Base-by-base conservation (phyloP, 2,888 invertebrate species). In the Empis stercorea region DNA sequence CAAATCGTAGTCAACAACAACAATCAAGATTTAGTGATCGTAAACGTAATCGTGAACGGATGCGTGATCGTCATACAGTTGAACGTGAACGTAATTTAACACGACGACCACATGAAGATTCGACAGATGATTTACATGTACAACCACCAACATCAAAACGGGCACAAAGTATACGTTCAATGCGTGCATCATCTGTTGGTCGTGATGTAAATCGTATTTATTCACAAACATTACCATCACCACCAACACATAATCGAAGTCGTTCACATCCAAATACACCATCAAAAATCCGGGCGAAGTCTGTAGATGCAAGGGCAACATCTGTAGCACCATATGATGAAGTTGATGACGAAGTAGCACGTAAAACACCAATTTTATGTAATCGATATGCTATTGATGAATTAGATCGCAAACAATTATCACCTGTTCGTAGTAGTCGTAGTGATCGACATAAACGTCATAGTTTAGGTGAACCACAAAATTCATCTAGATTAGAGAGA, bases 341-440 rank as follows among this genome's bases (percentile, higher is more conserved):
- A 42, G 56, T 64, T 4, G 63, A 66, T 40, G 65, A 64, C 43
- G 65, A 65, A 48, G 55, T 63, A 27, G 59, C 67, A 13, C 73
- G 73, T 32, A 73, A 74, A 51, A 74, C 76, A 1, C 78, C 82
- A 1, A 79, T 84, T 32, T 71, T 83, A 37, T 81, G 78, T 60
- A 85, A 85, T 63, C 78, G 76, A 55, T 85, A 84, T 61, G 82
- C 81, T 0, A 65, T 81, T 44, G 78, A 79, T 44, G 70, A 70
- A 43, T 52, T 61, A 11, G 54, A 55, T 16, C 48, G 49, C 11
- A 43, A 44, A 0, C 43, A 48, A 14, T 47, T 46, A 23, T 9
- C 23, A 7, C 3, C 10, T n/a, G 9, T 6, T n/a, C 11, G n/a
- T 36, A 2, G n/a, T 14, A 2, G 9, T 50, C 39, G 46, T 20